phyloP scores from a whole-genome alignment of 2,888 invertebrate species.

The Lobophora halterata region DNA sequence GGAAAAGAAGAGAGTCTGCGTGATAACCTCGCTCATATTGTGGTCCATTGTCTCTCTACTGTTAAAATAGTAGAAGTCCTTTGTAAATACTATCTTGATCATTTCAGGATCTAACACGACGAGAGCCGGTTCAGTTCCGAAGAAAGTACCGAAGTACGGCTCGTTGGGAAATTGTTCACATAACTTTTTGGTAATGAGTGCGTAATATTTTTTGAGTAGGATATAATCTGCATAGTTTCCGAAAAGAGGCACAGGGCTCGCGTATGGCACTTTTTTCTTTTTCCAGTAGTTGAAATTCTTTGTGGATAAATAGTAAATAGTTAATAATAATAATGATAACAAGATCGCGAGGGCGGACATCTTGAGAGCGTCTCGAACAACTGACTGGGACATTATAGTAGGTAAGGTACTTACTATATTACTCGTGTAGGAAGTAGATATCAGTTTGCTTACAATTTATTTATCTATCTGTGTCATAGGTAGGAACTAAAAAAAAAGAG shows the following conservation, averaged over 20 bases:
- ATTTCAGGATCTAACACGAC: constrained; percentile 53
- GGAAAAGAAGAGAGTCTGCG: constrained; percentile 46
- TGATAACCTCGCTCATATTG: constrained; percentile 41
- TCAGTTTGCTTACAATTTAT: too few relatives aligned
- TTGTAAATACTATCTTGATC: constrained; percentile 50
- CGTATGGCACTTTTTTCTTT: constrained; percentile 42
- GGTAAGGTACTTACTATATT: too few relatives aligned
- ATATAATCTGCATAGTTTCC: constrained; percentile 54
- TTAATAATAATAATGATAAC: too few relatives aligned
- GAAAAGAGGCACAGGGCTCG: constrained; percentile 44
- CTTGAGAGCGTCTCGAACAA: too few relatives aligned
- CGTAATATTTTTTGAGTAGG: constrained; percentile 38
- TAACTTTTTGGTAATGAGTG: constrained; percentile 38
- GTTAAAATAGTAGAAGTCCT: constrained; percentile 60
- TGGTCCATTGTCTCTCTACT: constrained; percentile 50
- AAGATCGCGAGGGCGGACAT: too few relatives aligned
- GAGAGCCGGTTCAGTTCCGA: constrained; percentile 57
- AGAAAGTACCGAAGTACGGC: constrained; percentile 55
- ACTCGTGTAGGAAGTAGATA: too few relatives aligned
- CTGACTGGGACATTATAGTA: too few relatives aligned
- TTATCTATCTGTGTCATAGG: too few relatives aligned
- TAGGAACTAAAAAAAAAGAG: too few relatives aligned
- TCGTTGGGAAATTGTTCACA: constrained; percentile 46
- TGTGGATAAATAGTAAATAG: constrained; percentile 35
- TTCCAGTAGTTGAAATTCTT: constrained; percentile 50